phyloP scores from a whole-genome alignment of 2,113 vertebrate species.

The Campylorhamphus procurvoides region DNA sequence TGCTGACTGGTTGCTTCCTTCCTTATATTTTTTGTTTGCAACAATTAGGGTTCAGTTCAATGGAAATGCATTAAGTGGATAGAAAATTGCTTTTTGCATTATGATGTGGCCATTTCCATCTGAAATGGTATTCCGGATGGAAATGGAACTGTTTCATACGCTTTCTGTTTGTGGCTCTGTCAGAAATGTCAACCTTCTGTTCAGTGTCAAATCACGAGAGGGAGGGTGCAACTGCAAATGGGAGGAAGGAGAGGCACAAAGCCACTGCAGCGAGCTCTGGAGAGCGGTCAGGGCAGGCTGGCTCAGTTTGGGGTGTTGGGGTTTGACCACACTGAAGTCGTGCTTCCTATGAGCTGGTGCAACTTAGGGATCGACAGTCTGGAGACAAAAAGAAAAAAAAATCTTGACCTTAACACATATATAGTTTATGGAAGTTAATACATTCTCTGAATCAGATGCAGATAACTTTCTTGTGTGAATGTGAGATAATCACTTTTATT shows the following conservation, averaged over 20 bases:
- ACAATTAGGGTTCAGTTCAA: constrained; percentile 9
- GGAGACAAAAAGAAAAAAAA: not conserved
- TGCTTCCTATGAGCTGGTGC: not conserved
- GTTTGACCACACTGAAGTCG: not conserved
- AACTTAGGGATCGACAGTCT: not conserved
- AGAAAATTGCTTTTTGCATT: not conserved
- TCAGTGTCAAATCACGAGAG: rapidly evolving
- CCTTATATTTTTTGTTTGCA: constrained; percentile 28
- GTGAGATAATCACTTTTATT: not conserved
- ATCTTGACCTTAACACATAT: not conserved
- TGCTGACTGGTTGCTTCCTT: not conserved
- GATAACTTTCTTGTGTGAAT: not conserved
- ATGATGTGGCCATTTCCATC: not conserved
- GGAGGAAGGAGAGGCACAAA: not conserved
- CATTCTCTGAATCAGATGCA: not conserved
- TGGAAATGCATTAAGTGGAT: constrained; percentile 13
- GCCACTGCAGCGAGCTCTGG: not conserved
- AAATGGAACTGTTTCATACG: not conserved
- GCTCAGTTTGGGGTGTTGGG: not conserved
- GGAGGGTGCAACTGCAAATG: not conserved
- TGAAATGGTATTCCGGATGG: not conserved
- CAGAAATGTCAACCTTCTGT: not conserved
- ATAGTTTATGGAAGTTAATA: not conserved
- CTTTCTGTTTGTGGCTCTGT: not conserved
- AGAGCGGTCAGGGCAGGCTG: rapidly evolving